Conservation (phyloP, 2,797 vertebrate genomes). For the Meda fulgida region DNA sequence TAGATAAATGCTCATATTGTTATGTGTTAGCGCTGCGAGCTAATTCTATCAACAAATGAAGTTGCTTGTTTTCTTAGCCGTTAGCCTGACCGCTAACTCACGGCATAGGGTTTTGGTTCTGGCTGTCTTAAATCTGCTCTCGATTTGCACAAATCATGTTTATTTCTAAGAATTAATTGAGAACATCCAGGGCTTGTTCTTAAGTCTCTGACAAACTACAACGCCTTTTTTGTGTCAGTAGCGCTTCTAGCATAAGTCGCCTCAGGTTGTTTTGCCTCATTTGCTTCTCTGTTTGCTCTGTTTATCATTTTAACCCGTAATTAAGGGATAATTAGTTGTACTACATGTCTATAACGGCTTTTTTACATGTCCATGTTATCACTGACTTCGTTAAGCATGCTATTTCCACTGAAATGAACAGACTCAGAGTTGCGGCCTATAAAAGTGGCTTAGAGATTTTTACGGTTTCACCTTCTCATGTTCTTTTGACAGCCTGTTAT, state of each 20-base stretch:
- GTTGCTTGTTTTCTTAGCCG: slow-evolving; percentile 43
- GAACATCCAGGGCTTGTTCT: neutral
- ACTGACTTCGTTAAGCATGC: neutral
- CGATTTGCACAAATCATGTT: too few species aligned
- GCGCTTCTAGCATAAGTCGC: slow-evolving; percentile 18
- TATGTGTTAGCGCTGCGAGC: slow-evolving; percentile 12
- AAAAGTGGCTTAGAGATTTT: slow-evolving; percentile 6
- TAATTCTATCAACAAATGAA: slow-evolving; percentile 46
- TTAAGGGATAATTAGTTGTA: neutral
- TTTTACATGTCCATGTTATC: neutral
- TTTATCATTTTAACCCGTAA: neutral
- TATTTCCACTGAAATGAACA: slow-evolving; percentile 1
- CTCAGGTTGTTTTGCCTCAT: slow-evolving; percentile 24
- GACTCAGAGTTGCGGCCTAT: slow-evolving; percentile 25
- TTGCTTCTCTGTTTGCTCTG: neutral
- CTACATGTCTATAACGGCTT: neutral
- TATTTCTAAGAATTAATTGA: neutral
- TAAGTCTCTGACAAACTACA: neutral
- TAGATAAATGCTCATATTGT: neutral
- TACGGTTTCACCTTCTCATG: slow-evolving; percentile 7
- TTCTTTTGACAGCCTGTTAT: neutral
- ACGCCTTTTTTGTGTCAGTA: neutral
- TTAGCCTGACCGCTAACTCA: slow-evolving; percentile 51
- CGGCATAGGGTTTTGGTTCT: slow-evolving; percentile 1
- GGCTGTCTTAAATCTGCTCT: neutral